Conservation (phyloP, 2,113 vertebrate species). For the Nothocercus nigrocapillus region DNA sequence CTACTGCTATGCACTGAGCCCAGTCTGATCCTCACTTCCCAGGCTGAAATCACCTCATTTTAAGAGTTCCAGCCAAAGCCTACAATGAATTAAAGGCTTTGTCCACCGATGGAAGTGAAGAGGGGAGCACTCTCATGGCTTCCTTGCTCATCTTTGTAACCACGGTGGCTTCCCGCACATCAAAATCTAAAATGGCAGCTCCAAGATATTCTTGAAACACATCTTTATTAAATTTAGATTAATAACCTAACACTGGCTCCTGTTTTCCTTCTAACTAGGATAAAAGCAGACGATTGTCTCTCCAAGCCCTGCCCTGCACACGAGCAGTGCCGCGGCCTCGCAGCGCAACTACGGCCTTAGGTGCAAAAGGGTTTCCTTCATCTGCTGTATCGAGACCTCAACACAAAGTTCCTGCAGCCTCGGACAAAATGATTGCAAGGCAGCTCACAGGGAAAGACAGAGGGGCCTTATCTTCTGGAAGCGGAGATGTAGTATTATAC, state of each 20-base stretch:
- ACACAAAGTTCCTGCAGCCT: background rate
- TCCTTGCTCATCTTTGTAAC: background rate
- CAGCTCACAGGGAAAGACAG: background rate
- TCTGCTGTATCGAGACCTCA: background rate
- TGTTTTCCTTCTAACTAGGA: background rate
- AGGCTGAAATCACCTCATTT: background rate
- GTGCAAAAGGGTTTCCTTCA: accelerated
- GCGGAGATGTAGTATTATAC: background rate
- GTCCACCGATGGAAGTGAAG: background rate
- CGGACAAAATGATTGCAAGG: background rate
- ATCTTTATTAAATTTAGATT: background rate
- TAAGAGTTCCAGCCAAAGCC: background rate
- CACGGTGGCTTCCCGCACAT: background rate
- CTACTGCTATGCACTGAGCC: background rate
- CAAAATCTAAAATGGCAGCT: background rate
- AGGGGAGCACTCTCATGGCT: background rate
- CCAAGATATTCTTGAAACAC: background rate
- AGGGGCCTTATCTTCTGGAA: background rate
- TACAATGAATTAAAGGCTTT: background rate
- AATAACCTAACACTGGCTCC: background rate
- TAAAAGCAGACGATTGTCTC: background rate
- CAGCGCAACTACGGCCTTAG: background rate
- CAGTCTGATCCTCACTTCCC: background rate
- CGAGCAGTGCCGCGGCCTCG: accelerated
- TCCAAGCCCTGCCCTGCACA: background rate